Evolutionary conservation across 2,888 invertebrate species (phyloP).

Genomic region (Athripsodes cinereus): DNA sequence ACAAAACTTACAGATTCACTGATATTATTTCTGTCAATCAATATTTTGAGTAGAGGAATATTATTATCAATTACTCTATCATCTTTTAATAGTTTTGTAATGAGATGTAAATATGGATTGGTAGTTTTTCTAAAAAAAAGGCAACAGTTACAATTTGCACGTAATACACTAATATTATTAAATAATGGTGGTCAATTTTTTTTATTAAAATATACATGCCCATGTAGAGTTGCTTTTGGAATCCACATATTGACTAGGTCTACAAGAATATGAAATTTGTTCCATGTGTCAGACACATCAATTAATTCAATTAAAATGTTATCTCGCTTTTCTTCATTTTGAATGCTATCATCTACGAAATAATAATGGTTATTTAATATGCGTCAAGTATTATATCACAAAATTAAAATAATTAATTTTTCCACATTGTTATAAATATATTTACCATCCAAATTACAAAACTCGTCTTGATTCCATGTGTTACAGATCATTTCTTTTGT

Average conservation of each 20-base stretch:
- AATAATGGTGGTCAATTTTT: background rate
- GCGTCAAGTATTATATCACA: too few species aligned
- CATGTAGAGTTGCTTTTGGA: background rate
- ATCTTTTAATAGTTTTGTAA: conserved; percentile 17
- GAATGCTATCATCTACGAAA: conserved; percentile 35
- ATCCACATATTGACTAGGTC: conserved; percentile 45
- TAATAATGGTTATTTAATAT: background rate
- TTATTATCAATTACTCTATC: conserved; percentile 21
- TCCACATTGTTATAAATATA: background rate
- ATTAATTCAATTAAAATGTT: conserved; percentile 33
- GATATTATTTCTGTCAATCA: conserved; percentile 22
- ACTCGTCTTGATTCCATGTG: conserved; percentile 17
- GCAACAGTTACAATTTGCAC: too few species aligned
- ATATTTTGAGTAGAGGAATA: conserved; percentile 21
- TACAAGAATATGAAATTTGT: conserved; percentile 38
- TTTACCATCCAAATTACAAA: conserved; percentile 15
- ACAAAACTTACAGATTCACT: conserved; percentile 20
- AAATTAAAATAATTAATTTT: too few species aligned
- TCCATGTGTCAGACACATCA: conserved; percentile 33
- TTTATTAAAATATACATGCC: background rate
- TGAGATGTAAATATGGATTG: conserved; percentile 16
- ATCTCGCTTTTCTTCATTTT: conserved; percentile 34
- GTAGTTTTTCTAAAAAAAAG: conserved; percentile 19
- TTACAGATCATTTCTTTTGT: conserved; percentile 20
- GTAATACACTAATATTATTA: too few species aligned